Base-by-base conservation (phyloP, 2,113 vertebrate genomes). In the Mystacornis crossleyi region DNA sequence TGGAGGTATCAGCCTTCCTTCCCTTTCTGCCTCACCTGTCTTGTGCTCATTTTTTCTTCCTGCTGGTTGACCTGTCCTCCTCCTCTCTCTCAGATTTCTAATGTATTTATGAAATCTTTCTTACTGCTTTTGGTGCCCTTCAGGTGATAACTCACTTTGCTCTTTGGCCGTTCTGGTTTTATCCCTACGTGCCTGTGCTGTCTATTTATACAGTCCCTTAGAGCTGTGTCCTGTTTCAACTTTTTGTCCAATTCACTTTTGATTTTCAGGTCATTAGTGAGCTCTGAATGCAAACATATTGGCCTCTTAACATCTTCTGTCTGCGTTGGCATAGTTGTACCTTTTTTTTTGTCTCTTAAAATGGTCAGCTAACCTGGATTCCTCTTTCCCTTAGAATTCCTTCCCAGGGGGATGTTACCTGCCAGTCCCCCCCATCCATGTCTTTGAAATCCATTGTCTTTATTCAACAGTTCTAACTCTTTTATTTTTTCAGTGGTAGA, bases 231-330 rank as follows among this genome's bases (percentile, higher is more conserved):
- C 83, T 48, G 19, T 78, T 95, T 91, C 86, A 89, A 48, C 91
- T 71, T 94, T 92, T 95, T 87, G 77, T 95, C 61, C 73, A 24
- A 60, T 74, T 86, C 66, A 19, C 40, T 81, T 95, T 85, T 84
- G 93, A 94, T 96, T 96, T 93, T 71, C 45, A 82, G 89, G 89
- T 92, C 94, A 79, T 97, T 94, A 97, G 81, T 75, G 94, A 92
- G 93, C 79, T 93, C 79, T 86, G 82, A 94, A 93, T 65, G 62
- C 89, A 94, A 96, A 95, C 91, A 69, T 65, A 62, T 33, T 80
- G 88, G 90, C 70, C 58, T 85, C 74, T 72, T 82, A 82, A 71
- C 78, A n/a, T 75, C 79, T 92, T 94, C 93, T 92, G 40, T 94
- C 88, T 85, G 74, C 19, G 0, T 10, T 69, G 58, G 62, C 58